Base-by-base conservation (phyloP, 92 coral and sea anemone genomes). In the Parazoanthus darwini region DNA sequence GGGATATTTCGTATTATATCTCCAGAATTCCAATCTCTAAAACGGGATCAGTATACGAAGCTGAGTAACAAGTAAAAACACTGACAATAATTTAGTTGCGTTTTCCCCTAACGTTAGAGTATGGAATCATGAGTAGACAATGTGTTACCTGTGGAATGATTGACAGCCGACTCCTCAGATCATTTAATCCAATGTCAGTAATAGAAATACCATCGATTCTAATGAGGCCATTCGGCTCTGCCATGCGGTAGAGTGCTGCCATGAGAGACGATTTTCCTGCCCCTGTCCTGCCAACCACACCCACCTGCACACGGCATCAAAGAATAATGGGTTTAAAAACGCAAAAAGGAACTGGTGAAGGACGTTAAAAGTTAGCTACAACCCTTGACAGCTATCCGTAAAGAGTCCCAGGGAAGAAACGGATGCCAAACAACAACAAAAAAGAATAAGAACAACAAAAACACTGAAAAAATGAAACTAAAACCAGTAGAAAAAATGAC, bases 231-330 rank as follows among this genome's bases (percentile, higher is more conserved):
- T 78, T 92, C 33, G 98, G 98, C 58, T 90, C 93, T 43, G 98
- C 98, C 83, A 96, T 91, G 43, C 99, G 89, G 89, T 93, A 95
- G 6, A 96, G 87, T 46, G 98, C 96, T 4, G 96, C 93, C 66
- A 96, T 92, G 63, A 96, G 74, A 1, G 99, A 95, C 20, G 99
- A 96, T 71, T 96, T 96, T 1, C 98, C 98, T 75, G 98, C 98
- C 7, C 98, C 98, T 5, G 98, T 96, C 44, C 98, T 92, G 78
- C 98, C 98, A 66, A 96, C 98, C 72, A 96, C 91, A 37, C 98
- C 98, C 68, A 96, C 92, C 98, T 94, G 79, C 76, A 83, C 23
- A 66, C 59, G 37, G 39, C 51, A 38, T 36, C 3, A 11, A 65
- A 2, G 14, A 80, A 16, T 13, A 25, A 58, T 35, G 25, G 36